phyloP scores from a whole-genome alignment of 2,888 invertebrate genomes.

The Teinopalpus imperialis region DNA sequence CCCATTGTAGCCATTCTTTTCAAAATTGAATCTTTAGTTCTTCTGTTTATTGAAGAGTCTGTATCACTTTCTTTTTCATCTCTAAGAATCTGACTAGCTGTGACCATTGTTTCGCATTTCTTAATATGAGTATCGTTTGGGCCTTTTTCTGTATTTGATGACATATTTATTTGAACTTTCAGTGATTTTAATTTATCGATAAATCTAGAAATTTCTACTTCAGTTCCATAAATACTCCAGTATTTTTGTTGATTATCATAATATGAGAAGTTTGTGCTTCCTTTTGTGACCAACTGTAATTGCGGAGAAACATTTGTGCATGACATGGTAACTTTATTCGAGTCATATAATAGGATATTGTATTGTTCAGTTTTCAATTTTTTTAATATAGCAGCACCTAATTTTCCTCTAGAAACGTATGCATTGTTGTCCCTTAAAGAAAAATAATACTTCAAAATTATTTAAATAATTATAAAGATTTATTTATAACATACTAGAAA shows the following conservation, averaged over 20 bases:
- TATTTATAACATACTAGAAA: too few relatives aligned
- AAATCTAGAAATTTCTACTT: slow-evolving; percentile 50
- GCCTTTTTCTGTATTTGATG: slow-evolving; percentile 25
- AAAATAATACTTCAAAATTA: too few relatives aligned
- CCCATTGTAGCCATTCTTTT: slow-evolving; percentile 72
- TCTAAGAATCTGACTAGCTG: slow-evolving; percentile 25
- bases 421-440: slow-evolving; percentile 54
- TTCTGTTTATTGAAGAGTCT: slow-evolving; percentile 55
- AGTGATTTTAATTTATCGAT: slow-evolving; percentile 44
- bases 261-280: slow-evolving; percentile 54
- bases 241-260: slow-evolving; percentile 60
- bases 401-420: slow-evolving; percentile 57
- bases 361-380: slow-evolving; percentile 44
- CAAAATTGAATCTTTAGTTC: slow-evolving; percentile 63
- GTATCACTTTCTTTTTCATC: slow-evolving; percentile 58
- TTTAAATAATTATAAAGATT: too few relatives aligned
- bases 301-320: slow-evolving; percentile 44
- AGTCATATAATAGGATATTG: slow-evolving; percentile 63
- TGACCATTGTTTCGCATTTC: slow-evolving; percentile 9
- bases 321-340: slow-evolving; percentile 62
- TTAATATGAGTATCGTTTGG: slow-evolving; percentile 12
- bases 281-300: slow-evolving; percentile 54
- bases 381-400: slow-evolving; percentile 69
- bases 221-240: slow-evolving; percentile 61
- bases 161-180: slow-evolving; percentile 43